Evolutionary conservation across 2,888 invertebrate species (phyloP), one percentile per base, ranked within the genome.

Genomic region (Heteromurus nitidus): DNA sequence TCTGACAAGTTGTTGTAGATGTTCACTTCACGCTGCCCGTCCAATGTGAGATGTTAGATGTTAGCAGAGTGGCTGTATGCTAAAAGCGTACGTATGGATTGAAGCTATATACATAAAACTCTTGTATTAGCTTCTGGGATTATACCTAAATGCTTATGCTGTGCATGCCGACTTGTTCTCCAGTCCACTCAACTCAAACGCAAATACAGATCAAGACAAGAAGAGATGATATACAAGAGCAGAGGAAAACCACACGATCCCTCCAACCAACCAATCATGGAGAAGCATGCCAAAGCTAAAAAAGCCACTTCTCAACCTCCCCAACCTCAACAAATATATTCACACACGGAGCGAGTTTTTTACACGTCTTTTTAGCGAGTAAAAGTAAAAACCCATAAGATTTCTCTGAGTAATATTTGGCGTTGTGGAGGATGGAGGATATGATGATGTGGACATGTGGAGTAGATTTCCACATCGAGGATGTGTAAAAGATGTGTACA

Each of bases 1-100:
- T 73, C 72, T 62, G 62, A 68, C 60, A 73, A 73, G 20, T 62
- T 72, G n/a, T n/a, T n/a, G n/a, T n/a, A 20, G 44, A 58, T 26
- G 53, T 30, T 24, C 60, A 60, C 60, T 30, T 24, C 60, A 60
- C 60, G 60, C 31, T 60, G 60, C 30, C 22, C 47, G 47, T 24
- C 22, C 22, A 53, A 5, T 9, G 36, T 9, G 36, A 36, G 13
- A 36, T 13, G n/a, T n/a, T n/a, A 44, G 44, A n/a, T n/a, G 44
- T 44, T 44, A 3, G 13, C n/a, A n/a, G 44, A n/a, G n/a, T 36
- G n/a, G n/a, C 13, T 9, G 44, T n/a, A 44, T 2, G n/a, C 16
- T 44, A 44, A 44, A 44, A 44, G 44, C n/a, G 44, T 9, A n/a
- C 7, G 36, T 36, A 44, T 2, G 44, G n/a, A 44, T n/a, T 13